phyloP scores from a whole-genome alignment of 2,888 invertebrate genomes.

The Drosophila leonis region DNA sequence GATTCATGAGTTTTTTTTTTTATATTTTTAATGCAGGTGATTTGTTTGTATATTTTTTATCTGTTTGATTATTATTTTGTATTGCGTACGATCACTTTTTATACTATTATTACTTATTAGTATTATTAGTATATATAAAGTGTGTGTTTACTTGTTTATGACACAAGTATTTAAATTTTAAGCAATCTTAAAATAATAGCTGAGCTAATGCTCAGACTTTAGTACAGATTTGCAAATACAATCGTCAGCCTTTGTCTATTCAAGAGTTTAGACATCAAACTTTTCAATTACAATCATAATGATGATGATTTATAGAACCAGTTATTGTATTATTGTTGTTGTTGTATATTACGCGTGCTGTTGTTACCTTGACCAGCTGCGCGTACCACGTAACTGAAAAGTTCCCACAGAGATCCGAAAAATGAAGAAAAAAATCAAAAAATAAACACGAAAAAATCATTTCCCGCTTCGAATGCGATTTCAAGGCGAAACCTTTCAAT shows the following conservation, averaged over 20 bases:
- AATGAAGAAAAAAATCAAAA: conserved; percentile 31
- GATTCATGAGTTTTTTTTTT: conserved; percentile 53
- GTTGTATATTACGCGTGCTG: conserved; percentile 25
- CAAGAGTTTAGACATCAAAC: conserved; percentile 27
- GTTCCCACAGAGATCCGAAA: conserved; percentile 56
- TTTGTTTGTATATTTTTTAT: conserved; percentile 19
- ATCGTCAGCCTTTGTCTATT: conserved; percentile 7
- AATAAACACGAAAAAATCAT: conserved; percentile 53
- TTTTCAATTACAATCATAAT: conserved; percentile 44
- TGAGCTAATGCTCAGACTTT: conserved; percentile 36
- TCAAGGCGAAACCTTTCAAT: conserved; percentile 75
- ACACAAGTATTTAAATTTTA: not conserved
- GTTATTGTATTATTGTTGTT: conserved; percentile 16
- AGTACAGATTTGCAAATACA: conserved; percentile 6
- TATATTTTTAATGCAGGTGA: conserved; percentile 55
- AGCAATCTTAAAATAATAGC: conserved; percentile 14
- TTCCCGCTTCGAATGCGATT: conserved; percentile 74
- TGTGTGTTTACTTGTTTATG: not conserved
- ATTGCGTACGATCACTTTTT: not conserved
- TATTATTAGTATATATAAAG: conserved; percentile 4
- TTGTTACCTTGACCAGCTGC: conserved; percentile 61
- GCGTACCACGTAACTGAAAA: conserved; percentile 53
- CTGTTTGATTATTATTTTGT: conserved; percentile 11
- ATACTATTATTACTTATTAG: conserved; percentile 6
- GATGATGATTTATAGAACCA: conserved; percentile 62